phyloP scores from a whole-genome alignment of 2,888 invertebrate species.

The Petrolisthes cinctipes region DNA sequence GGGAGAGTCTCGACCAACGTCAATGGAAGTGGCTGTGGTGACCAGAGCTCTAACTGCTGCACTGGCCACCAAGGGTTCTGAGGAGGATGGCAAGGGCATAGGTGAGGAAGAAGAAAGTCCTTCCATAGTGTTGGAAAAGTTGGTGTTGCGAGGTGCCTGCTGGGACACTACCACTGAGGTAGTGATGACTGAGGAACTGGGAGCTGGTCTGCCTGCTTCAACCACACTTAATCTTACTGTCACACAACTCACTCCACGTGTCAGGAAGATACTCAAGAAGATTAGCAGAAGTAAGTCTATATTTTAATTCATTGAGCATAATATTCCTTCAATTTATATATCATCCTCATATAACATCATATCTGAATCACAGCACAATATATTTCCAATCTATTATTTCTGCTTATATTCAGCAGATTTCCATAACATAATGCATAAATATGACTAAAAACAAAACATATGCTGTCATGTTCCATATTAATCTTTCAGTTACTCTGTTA shows the following conservation, averaged over 20 bases:
- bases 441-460: no score
- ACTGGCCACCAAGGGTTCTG: slow-evolving; percentile 35
- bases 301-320: no score
- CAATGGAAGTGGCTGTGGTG: slow-evolving; percentile 47
- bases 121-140: slow-evolving; percentile 42
- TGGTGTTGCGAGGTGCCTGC: slow-evolving; percentile 42
- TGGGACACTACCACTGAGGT: slow-evolving; percentile 42
- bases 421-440: no score
- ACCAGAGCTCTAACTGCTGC: slow-evolving; percentile 30
- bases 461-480: no score
- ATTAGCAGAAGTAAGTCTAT: slow-evolving; percentile 22
- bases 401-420: no score
- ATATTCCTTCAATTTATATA: neutral
- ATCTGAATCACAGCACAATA: neutral
- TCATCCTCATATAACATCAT: neutral
- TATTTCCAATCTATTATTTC: neutral
- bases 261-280: slow-evolving; percentile 49
- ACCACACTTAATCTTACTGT: slow-evolving; percentile 39
- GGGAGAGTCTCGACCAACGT: slow-evolving; percentile 31
- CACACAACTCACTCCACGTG: slow-evolving; percentile 37
- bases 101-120: slow-evolving; percentile 50
- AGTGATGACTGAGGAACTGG: slow-evolving; percentile 45
- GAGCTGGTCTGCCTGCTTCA: slow-evolving; percentile 33
- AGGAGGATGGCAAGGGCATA: slow-evolving; percentile 34
- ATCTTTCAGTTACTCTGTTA: no score